Conservation (phyloP, 37 sponge, comb jelly and placozoan genomes). For the Lycopodina hypogea region DNA sequence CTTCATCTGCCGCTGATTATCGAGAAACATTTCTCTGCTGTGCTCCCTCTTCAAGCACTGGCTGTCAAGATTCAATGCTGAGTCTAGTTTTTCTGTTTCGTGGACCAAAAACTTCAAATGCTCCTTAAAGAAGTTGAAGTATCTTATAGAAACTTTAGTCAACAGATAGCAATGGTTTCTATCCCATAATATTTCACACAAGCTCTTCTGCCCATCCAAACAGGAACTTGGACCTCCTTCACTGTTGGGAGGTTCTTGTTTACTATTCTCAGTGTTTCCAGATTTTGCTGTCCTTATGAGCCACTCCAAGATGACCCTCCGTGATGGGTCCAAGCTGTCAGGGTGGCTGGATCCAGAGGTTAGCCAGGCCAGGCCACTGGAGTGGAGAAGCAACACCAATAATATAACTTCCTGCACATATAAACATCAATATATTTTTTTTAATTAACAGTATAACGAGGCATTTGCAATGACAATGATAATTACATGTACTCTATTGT, state of each 20-base stretch:
- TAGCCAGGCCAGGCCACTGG: not conserved
- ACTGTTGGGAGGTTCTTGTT: not conserved
- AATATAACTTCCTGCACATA: conserved; percentile 6
- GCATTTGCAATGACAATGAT: no score
- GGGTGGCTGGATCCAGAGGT: not conserved
- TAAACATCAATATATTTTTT: not conserved
- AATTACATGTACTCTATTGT: not conserved
- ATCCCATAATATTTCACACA: not conserved
- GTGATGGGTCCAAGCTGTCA: not conserved
- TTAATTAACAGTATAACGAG: not conserved
- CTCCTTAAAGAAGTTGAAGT: conserved; percentile 24
- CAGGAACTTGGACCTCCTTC: no score
- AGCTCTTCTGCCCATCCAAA: no score
- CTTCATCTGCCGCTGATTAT: not conserved
- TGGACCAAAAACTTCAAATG: conserved; percentile 18
- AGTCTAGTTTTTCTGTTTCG: conserved; percentile 1
- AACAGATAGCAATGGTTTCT: conserved; percentile 15
- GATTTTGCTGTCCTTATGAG: not conserved
- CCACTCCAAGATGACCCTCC: conserved; percentile 6
- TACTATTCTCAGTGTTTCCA: not conserved
- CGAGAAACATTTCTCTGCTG: not conserved
- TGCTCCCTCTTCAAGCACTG: not conserved
- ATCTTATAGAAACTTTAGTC: conserved; percentile 11
- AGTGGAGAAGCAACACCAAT: not conserved
- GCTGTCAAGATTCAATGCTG: no score